Conservation (phyloP, 2,113 vertebrate genomes). For the Carettochelys insculpta region DNA sequence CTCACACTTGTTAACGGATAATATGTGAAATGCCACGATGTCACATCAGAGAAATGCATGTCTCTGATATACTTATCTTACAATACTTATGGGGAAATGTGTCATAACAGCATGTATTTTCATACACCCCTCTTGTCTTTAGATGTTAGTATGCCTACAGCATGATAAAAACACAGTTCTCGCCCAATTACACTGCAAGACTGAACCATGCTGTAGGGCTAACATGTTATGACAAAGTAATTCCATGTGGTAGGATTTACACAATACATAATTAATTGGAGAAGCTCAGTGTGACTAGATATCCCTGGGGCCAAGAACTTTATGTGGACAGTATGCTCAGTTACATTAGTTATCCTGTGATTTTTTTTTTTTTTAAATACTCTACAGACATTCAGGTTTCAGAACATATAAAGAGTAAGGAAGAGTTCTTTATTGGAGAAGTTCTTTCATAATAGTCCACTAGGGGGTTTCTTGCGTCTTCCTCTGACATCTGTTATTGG, state of each 20-base stretch:
- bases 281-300: neutral
- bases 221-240: neutral
- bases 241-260: neutral
- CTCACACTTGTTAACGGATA: neutral
- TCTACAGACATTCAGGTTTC: rapidly evolving
- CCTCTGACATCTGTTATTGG: neutral
- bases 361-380: neutral
- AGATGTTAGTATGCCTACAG: rapidly evolving
- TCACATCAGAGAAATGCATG: neutral
- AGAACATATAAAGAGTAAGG: rapidly evolving
- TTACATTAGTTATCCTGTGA: neutral
- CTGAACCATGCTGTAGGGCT: neutral
- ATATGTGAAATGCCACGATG: rapidly evolving
- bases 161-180: neutral
- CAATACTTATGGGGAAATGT: neutral
- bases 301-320: neutral
- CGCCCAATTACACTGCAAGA: neutral
- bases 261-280: neutral
- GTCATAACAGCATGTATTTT: neutral
- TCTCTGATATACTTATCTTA: neutral
- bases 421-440: neutral
- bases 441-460: neutral
- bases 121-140: neutral
- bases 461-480: constrained; percentile 39
- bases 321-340: neutral